Evolutionary conservation across 2,888 invertebrate genomes (phyloP).

Genomic region (Brachylomia viminalis): DNA sequence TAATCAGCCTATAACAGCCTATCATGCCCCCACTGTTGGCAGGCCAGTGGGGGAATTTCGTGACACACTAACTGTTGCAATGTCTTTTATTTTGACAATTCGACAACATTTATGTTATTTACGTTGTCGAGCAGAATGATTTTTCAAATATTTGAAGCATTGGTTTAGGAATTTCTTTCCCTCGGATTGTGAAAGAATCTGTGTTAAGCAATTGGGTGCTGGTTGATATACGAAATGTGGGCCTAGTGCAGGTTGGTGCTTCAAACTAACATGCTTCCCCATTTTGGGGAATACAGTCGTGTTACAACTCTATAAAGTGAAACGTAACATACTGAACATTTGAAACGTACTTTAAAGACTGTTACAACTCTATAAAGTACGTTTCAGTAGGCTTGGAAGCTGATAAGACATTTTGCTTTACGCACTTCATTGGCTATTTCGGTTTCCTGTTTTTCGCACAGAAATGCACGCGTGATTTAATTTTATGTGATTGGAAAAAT

Average conservation of each 20-base stretch:
- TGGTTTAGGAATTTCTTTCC: no score
- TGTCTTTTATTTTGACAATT: neutral
- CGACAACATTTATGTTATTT: neutral
- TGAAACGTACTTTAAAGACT: no score
- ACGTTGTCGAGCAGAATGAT: neutral
- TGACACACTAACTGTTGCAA: neutral
- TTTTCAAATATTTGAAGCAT: neutral
- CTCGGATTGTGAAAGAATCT: neutral
- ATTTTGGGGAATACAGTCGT: neutral
- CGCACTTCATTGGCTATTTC: no score
- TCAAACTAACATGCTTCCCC: neutral
- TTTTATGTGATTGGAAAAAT: neutral
- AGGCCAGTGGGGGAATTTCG: neutral
- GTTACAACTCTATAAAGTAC: neutral
- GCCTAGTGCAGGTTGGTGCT: neutral
- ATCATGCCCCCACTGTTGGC: neutral
- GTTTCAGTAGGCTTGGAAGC: no score
- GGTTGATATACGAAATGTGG: neutral
- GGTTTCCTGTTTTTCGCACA: no score
- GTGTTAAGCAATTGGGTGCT: neutral
- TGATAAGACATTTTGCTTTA: no score
- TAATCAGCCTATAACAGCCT: no score
- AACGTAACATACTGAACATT: no score
- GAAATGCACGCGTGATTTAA: no score
- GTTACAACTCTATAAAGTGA: no score